Evolutionary conservation across 2,888 invertebrate species (phyloP), one percentile per base, ranked within the genome.

Genomic region (Watsonalla binaria): DNA sequence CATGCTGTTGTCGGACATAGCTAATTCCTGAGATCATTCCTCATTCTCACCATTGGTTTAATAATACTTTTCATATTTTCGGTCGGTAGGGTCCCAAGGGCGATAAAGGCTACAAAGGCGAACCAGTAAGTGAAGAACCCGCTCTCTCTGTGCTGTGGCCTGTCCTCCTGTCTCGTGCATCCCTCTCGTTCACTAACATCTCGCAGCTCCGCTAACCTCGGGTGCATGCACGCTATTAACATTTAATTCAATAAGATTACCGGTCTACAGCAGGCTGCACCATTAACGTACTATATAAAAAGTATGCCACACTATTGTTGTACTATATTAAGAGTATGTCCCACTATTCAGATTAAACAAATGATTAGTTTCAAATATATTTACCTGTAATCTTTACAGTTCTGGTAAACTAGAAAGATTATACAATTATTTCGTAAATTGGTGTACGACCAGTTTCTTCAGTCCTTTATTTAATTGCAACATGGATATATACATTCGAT

Each of bases 31-130:
- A 8, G 7, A 7, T 37, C 8, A 37, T 34, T 51, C 37, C 42
- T 35, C 37, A 15, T 11, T 47, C 46, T 47, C 49, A 57, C 53
- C 45, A 48, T 33, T 34, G 47, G 47, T 11, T 9, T n/a, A 49
- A 24, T 54, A 50, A 46, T 58, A 54, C 65, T 58, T 42, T 24
- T 54, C 9, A 35, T 64, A 60, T 80, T 80, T 85, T 92, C 92
- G 48, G 65, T 79, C 70, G 74, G 81, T 79, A 96, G 96, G 97
- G 97, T 66, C 95, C 96, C 59, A 96, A 96, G 84, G 97, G 97
- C 65, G 97, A 97, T 85, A 96, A 96, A 83, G 97, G 97, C 76
- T 94, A 94, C 79, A 95, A 96, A 84, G 97, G 97, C 76, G 95
- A 95, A 82, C 85, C 94, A 78, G 96, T 96, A 92, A 95, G 95